Evolutionary conservation across 2,888 invertebrate genomes (phyloP).

Genomic region (Chrysotoxum bicinctum): DNA sequence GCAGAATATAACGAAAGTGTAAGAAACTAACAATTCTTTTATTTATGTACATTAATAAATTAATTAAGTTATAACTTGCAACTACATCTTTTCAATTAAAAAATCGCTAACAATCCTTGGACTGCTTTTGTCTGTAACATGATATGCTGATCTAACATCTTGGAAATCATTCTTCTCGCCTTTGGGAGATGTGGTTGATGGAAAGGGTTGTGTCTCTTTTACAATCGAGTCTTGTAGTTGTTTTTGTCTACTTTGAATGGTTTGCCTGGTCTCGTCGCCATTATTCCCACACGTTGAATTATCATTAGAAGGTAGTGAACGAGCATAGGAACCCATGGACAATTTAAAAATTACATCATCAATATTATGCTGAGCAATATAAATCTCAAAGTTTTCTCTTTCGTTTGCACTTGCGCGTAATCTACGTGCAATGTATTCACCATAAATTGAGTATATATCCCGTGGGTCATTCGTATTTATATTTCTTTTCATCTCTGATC

Average conservation of each 20-base stretch:
- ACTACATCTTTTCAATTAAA: too few species aligned
- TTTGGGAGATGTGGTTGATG: neutral
- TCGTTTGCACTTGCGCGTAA: constrained; percentile 17
- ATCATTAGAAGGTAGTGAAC: neutral
- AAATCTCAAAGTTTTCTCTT: constrained; percentile 17
- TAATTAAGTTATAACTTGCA: too few species aligned
- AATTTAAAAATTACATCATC: constrained; percentile 14
- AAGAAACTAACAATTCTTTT: neutral
- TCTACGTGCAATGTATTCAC: constrained; percentile 19
- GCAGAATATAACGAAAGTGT: too few species aligned
- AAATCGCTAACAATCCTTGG: neutral
- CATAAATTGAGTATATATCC: constrained; percentile 17
- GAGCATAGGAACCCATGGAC: neutral
- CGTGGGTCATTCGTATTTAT: neutral
- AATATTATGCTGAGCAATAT: constrained; percentile 8
- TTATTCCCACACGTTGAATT: neutral
- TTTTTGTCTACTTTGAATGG: neutral
- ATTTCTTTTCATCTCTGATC: neutral
- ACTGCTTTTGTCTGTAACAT: neutral
- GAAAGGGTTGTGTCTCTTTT: neutral
- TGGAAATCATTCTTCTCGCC: neutral
- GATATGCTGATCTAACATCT: neutral
- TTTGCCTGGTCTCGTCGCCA: neutral
- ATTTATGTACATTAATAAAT: too few species aligned
- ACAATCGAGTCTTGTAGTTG: neutral